Conservation (phyloP, 2,888 invertebrate species). For the Xanthia icteritia region DNA sequence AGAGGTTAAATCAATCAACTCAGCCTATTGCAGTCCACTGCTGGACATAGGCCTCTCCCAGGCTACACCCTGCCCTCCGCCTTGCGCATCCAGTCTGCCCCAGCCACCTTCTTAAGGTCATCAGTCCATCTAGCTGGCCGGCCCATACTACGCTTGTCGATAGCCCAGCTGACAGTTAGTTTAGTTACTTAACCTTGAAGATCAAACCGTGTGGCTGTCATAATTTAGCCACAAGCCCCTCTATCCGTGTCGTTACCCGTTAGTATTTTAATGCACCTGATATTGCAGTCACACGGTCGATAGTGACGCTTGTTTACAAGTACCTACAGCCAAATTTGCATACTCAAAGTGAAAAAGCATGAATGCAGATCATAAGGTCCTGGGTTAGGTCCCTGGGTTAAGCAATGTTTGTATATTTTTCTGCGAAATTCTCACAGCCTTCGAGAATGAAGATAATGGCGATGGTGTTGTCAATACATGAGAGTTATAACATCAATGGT, state of each 20-base stretch:
- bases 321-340: neutral
- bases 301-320: neutral
- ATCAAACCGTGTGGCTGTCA: neutral
- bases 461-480: constrained; percentile 28
- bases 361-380: constrained; percentile 3
- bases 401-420: constrained; percentile 23
- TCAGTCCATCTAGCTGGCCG: too few species aligned
- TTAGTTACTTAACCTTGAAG: neutral
- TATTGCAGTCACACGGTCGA: neutral
- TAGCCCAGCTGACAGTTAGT: too few species aligned
- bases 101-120: too few species aligned
- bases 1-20: too few species aligned
- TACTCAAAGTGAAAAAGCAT: neutral
- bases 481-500: constrained; percentile 34
- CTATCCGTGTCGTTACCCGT: neutral
- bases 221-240: neutral
- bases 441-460: constrained; percentile 37
- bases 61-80: too few species aligned
- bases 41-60: too few species aligned
- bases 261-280: too few species aligned
- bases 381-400: neutral
- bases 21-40: too few species aligned
- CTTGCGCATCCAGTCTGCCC: too few species aligned
- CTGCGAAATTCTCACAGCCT: constrained; percentile 41
- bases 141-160: too few species aligned